Percentiles rank a stretch among this genome's conserved stretches.
Evolutionary conservation across 2,797 vertebrate genomes (phyloP).

Genomic region (Hyperoplus lanceolatus): DNA sequence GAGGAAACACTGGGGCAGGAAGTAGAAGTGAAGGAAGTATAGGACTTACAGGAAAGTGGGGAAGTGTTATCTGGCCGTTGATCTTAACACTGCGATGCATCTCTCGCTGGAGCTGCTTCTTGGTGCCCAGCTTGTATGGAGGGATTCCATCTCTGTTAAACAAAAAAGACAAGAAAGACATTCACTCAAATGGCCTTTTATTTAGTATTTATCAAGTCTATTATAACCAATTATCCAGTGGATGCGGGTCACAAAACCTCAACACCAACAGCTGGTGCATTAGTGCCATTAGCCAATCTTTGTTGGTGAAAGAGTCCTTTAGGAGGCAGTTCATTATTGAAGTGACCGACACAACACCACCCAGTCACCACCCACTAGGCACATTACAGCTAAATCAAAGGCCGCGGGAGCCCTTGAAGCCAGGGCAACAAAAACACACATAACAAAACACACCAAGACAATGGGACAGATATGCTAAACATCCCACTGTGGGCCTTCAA

Average conservation of each 20-base stretch:
- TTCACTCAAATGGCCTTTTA: not conserved
- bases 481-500: slow-evolving; percentile 63
- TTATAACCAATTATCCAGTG: not conserved
- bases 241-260: slow-evolving; percentile 25
- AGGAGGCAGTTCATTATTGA: slow-evolving; percentile 86
- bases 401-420: slow-evolving; percentile 64
- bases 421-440: slow-evolving; percentile 71
- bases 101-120: slow-evolving; percentile 96
- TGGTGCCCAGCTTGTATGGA: slow-evolving; percentile 92
- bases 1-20: slow-evolving; percentile 45
- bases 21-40: slow-evolving; percentile 55
- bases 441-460: slow-evolving; percentile 72
- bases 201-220: not conserved
- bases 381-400: slow-evolving; percentile 75
- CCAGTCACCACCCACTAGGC: slow-evolving; percentile 80
- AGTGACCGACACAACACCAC: slow-evolving; percentile 87
- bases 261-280: slow-evolving; percentile 36
- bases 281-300: slow-evolving; percentile 58
- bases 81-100: slow-evolving; percentile 96
- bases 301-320: slow-evolving; percentile 44
- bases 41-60: slow-evolving; percentile 95
- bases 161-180: slow-evolving; percentile 1
- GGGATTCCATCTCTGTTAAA: slow-evolving; percentile 93
- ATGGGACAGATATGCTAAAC: slow-evolving; percentile 75
- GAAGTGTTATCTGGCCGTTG: slow-evolving; percentile 96